Evolutionary conservation across 1,140 invertebrate species (phyloP), one percentile per base, ranked within the genome.

Genomic region (Drosophila tani): DNA sequence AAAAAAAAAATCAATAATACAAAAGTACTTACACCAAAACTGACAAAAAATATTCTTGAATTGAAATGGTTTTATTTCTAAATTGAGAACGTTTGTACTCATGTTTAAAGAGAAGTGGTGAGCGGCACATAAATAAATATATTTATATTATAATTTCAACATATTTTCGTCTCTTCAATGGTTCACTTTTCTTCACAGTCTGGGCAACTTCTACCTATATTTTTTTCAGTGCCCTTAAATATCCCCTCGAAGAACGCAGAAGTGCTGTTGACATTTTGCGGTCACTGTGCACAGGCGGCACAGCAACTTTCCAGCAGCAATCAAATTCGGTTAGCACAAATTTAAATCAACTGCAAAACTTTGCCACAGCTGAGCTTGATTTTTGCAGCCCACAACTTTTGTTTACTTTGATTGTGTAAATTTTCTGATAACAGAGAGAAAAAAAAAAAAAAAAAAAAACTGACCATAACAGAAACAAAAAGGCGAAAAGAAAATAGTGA

Each of bases 301-400:
- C 21, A 24, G 21, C 40, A 73, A 64, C 38, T 65, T 76, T 71
- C 40, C 45, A 38, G 21, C 45, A 38, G 21, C 59, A 81, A 70
- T 70, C 67, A 70, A 70, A 70, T 51, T 70, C 63, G 63, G 49
- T 70, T 68, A 67, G 40, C 67, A 70, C 43, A 70, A 81, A 66
- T 76, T 81, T 66, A 67, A 76, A 65, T 60, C 59, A 65, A 51
- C 71, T 63, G 49, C 65, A 27, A 82, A 77, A 81, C 29, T 82
- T 81, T 56, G 50, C 43, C 58, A 40, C 77, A 85, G 79, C 79
- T 82, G 80, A 65, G 80, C 80, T 75, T 82, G 60, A 75, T 38
- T 76, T 71, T 43, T 66, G 60, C 59, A 60, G 50, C 14, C 43
- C 43, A 17, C 38, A 74, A 46, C 24, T 71, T 81, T 60, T 79